A percentile compares a stretch with the other conserved stretches of the same genome.
phyloP scores from a whole-genome alignment of 2,888 invertebrate genomes.

The Coecobrya sp. region DNA sequence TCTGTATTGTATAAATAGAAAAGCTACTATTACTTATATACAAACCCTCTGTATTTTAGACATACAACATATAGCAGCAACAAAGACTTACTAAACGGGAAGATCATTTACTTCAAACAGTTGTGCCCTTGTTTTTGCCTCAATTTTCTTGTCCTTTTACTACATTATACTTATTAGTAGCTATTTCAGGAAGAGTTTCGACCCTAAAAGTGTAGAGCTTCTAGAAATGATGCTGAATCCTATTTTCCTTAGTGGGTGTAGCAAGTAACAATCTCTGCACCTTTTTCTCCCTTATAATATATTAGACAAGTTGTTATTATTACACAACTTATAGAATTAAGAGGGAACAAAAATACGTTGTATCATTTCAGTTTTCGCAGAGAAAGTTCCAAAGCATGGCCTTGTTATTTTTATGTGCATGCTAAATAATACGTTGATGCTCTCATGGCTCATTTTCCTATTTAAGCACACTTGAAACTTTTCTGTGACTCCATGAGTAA shows the following conservation, averaged over 20 bases:
- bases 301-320: not conserved
- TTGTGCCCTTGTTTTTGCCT: constrained; percentile 20
- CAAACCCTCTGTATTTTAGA: too few relatives aligned
- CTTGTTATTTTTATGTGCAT: not conserved
- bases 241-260: not conserved
- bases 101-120: constrained; percentile 29
- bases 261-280: constrained; percentile 50
- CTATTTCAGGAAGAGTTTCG: not conserved
- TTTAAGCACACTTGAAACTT: constrained; percentile 46
- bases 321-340: constrained; percentile 2
- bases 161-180: constrained; percentile 19
- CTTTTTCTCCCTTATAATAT: constrained; percentile 12
- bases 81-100: not conserved
- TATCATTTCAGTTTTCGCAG: not conserved
- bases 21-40: too few relatives aligned
- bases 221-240: not conserved
- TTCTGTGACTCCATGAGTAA: constrained; percentile 11
- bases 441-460: constrained; percentile 26
- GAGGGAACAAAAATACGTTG: not conserved
- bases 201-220: not conserved
- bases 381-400: not conserved
- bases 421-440: not conserved
- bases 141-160: not conserved
- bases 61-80: too few relatives aligned
- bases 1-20: too few relatives aligned